A percentile compares a stretch with the other conserved stretches of the same genome.
Evolutionary conservation across 1,140 invertebrate species (phyloP).

Genomic region (Eumaeus atala): DNA sequence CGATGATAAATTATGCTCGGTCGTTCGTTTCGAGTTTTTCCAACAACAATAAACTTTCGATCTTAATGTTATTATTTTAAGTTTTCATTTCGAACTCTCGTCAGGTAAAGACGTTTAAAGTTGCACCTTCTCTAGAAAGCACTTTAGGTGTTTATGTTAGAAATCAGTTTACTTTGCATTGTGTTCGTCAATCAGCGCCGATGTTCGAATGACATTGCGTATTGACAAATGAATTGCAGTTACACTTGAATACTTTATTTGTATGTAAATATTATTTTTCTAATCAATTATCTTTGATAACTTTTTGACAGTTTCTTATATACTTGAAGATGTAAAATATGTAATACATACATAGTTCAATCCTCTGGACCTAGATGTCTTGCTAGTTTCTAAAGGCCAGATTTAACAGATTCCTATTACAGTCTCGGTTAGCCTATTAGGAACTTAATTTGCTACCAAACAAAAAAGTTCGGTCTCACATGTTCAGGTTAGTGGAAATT

Average conservation of each 20-base stretch:
- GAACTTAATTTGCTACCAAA: too few species aligned
- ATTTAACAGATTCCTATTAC: too few species aligned
- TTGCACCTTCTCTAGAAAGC: constrained; percentile 33
- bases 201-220: constrained; percentile 54
- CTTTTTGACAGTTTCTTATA: constrained; percentile 12
- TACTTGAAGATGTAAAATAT: too few species aligned
- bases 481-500: too few species aligned
- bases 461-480: too few species aligned
- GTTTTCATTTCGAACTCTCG: constrained; percentile 20
- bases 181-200: constrained; percentile 28
- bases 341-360: too few species aligned
- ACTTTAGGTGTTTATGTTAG: constrained; percentile 21
- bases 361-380: too few species aligned
- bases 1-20: constrained; percentile 64
- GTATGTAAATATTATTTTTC: constrained; percentile 44
- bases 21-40: constrained; percentile 39
- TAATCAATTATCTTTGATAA: constrained; percentile 24
- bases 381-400: too few species aligned
- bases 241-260: constrained; percentile 59
- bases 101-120: constrained; percentile 19
- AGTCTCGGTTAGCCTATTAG: too few species aligned
- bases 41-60: constrained; percentile 24
- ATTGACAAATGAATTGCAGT: constrained; percentile 66
- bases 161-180: constrained; percentile 31
- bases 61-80: constrained; percentile 25